Percentiles rank a stretch among this genome's conserved stretches.
Evolutionary conservation across 2,888 invertebrate species (phyloP).

Genomic region (Pollenia griseotomentosa): DNA sequence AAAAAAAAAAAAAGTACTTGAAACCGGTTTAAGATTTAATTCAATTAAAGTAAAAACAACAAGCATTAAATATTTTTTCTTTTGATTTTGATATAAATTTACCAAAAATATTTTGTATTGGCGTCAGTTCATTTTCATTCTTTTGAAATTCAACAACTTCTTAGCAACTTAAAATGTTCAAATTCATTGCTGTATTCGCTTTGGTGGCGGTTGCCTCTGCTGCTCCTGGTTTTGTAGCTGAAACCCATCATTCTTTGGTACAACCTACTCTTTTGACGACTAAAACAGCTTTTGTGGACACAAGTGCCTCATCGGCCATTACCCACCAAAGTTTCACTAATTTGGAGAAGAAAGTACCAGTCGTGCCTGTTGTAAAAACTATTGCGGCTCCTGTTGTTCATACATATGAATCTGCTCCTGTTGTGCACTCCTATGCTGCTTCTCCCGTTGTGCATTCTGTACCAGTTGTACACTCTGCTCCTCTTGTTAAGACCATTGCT

Average conservation of each 20-base stretch:
- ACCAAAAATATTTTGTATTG: neutral
- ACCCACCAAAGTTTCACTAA: slow-evolving; percentile 86
- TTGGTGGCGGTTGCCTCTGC: slow-evolving; percentile 85
- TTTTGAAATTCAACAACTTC: slow-evolving; percentile 27
- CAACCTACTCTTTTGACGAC: slow-evolving; percentile 77
- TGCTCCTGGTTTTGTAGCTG: slow-evolving; percentile 80
- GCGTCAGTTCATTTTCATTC: slow-evolving; percentile 62
- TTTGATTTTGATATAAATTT: slow-evolving; percentile 55
- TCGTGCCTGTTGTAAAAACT: slow-evolving; percentile 75
- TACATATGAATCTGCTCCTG: slow-evolving; percentile 75
- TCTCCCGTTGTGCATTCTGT: slow-evolving; percentile 69
- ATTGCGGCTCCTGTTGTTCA: slow-evolving; percentile 75
- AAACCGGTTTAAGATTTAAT: slow-evolving; percentile 52
- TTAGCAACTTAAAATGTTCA: slow-evolving; percentile 41
- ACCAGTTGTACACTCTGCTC: slow-evolving; percentile 62
- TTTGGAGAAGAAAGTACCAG: slow-evolving; percentile 84
- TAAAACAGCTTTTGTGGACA: slow-evolving; percentile 81
- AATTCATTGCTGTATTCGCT: slow-evolving; percentile 86
- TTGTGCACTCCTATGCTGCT: slow-evolving; percentile 82
- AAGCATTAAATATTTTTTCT: neutral
- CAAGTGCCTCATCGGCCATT: slow-evolving; percentile 84
- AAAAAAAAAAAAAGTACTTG: neutral
- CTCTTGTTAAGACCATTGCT: slow-evolving; percentile 72
- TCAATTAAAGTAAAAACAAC: slow-evolving; percentile 4
- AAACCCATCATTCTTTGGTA: slow-evolving; percentile 80